These are phyloP conservation scores for Eidolon dupreanum DNA, from an alignment of 2,797 vertebrate species.

Conservation along the genomic window DNA sequence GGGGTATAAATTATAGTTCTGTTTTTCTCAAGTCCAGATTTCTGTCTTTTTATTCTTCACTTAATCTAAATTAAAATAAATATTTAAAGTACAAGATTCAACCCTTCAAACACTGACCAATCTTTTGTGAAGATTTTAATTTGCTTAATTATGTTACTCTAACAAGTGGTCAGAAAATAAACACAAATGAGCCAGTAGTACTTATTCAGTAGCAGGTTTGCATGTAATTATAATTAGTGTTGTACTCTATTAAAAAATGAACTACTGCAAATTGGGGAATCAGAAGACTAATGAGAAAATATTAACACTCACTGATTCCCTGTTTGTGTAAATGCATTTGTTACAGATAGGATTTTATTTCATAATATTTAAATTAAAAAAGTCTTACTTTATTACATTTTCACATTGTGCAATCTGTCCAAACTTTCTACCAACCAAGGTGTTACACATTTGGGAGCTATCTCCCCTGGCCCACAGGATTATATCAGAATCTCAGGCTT, in stretches of 20 bases:
- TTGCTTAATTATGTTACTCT: not conserved
- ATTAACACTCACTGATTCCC: not conserved
- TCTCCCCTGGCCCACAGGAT: not conserved
- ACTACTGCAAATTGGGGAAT: not conserved
- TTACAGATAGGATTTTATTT: not conserved
- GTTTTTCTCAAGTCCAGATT: slow-evolving; percentile 24
- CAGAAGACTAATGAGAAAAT: not conserved
- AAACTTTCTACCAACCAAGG: not conserved
- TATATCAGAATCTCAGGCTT: not conserved
- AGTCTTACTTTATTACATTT: not conserved
- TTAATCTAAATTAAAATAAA: slow-evolving; percentile 33
- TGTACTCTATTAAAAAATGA: not conserved
- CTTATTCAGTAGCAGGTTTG: not conserved
- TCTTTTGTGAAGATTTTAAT: not conserved
- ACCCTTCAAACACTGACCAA: not conserved
- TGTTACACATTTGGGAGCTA: not conserved
- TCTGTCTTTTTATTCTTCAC: not conserved
- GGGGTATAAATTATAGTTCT: not conserved
- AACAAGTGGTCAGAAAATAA: slow-evolving; percentile 40
- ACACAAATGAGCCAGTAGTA: not conserved
- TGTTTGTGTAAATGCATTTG: not conserved
- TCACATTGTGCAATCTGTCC: not conserved
- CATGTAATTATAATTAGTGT: not conserved
- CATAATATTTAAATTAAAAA: not conserved
- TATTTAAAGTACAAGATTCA: not conserved